These are phyloP conservation scores for Malthinus flaveolus DNA, from an alignment of 2,888 invertebrate species.

Conservation along the genomic window DNA sequence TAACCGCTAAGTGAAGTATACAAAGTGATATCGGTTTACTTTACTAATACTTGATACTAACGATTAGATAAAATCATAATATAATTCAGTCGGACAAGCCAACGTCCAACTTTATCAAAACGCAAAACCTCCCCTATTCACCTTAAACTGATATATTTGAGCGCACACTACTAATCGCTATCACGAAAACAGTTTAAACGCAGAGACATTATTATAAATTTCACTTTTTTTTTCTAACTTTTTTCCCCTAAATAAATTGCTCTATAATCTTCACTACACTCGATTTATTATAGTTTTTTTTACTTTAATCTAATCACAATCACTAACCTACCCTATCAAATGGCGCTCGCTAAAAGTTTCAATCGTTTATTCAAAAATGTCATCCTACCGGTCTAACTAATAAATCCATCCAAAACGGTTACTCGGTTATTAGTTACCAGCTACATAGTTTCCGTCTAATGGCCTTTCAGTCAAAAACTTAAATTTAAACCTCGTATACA, in stretches of 20 bases:
- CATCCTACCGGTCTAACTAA: too few relatives aligned
- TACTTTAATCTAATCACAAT: conserved; percentile 1
- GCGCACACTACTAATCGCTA: conserved; percentile 4
- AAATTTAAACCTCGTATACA: too few relatives aligned
- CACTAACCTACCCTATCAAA: background rate
- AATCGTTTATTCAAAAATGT: too few relatives aligned
- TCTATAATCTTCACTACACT: background rate
- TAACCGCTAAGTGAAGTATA: conserved; percentile 38
- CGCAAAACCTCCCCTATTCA: background rate
- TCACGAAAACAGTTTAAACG: conserved; percentile 3
- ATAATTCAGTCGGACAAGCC: conserved; percentile 9
- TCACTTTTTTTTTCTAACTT: background rate
- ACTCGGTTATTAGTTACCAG: too few relatives aligned
- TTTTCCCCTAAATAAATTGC: background rate
- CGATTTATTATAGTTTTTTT: conserved; percentile 3
- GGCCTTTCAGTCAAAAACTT: too few relatives aligned
- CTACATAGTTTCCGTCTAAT: too few relatives aligned
- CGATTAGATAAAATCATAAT: conserved; percentile 21
- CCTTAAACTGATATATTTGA: conserved; percentile 5
- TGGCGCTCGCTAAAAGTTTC: too few relatives aligned
- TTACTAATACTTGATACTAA: conserved; percentile 27
- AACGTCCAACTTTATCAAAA: too few relatives aligned
- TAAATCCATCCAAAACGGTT: too few relatives aligned
- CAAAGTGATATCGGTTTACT: conserved; percentile 38
- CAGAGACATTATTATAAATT: conserved; percentile 4